Base-by-base conservation (phyloP, 2,797 vertebrate genomes). In the Hippoglossus hippoglossus region DNA sequence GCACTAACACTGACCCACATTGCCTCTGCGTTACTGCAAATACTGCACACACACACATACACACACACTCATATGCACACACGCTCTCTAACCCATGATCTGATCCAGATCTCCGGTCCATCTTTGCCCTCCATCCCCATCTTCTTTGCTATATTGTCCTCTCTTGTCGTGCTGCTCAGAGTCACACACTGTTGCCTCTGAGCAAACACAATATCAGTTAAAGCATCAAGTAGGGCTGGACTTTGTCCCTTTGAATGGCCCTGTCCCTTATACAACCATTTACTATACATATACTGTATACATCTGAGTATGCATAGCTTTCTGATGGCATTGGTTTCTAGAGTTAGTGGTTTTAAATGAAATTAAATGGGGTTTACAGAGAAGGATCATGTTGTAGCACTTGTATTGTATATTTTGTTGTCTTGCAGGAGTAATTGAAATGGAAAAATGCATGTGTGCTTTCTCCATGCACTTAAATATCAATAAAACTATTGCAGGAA, bases 1-100 rank as follows among this genome's bases (percentile, higher is more conserved):
- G 77, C 75, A 71, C 68, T 76, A 69, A 72, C 79, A 76, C 78
- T 94, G 93, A 93, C 92, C 93, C 92, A 94, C 85, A 92, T 94
- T 86, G 73, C 62, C 65, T 61, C 41, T 80, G 77, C 56, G 49
- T 75, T 76, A 77, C 80, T 75, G 58, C 47, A 3, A 52, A 79
- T 62, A 72, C 65, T 6, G 36, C 71, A 66, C 22, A 28, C 44
- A 19, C 64, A 56, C 65, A 34, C 46, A 39, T 51, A 26, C 58
- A 19, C 59, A 56, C 67, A 69, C 46, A 53, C 67, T 19, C 55
- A 67, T 67, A 68, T 51, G 67, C 70, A 73, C 46, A 56, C 67
- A 19, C 55, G 61, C 67, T 36, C 68, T 34, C 50, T 64, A 75
- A 81, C 75, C 57, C 74, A 41, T 74, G 73, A 87, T 83, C 81